Conservation (phyloP, 2,888 invertebrate species). For the Nezara viridula region DNA sequence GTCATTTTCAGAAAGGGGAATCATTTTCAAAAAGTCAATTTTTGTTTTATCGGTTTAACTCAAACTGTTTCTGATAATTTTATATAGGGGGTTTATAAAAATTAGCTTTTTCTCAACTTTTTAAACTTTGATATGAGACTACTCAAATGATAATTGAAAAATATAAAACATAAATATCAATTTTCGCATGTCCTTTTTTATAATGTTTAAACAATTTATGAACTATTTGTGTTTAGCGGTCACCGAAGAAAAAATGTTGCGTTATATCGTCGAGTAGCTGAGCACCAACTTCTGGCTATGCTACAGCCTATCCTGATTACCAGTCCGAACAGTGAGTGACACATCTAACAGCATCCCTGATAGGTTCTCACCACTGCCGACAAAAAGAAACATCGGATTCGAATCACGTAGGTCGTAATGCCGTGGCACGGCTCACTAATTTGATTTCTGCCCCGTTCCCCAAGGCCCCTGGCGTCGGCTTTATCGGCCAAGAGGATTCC, state of each 20-base stretch:
- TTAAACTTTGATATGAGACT: too few species aligned
- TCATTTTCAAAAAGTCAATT: too few species aligned
- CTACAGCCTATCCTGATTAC: background rate
- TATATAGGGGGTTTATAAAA: too few species aligned
- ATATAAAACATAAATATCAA: too few species aligned
- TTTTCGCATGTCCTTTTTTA: too few species aligned
- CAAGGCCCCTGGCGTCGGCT: background rate
- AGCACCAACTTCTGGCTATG: background rate
- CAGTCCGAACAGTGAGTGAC: conserved; percentile 28
- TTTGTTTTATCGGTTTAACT: too few species aligned
- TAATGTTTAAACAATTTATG: too few species aligned
- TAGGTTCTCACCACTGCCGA: conserved; percentile 14
- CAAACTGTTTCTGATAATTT: too few species aligned
- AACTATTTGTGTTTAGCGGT: too few species aligned
- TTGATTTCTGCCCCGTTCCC: background rate
- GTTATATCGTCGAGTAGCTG: background rate
- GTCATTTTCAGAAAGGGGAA: too few species aligned
- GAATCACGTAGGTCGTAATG: conserved; percentile 28
- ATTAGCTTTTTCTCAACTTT: too few species aligned
- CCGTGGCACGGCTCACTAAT: conserved; percentile 39
- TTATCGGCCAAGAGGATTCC: background rate
- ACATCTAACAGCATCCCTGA: conserved; percentile 36
- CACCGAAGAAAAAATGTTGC: background rate
- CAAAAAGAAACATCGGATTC: conserved; percentile 32
- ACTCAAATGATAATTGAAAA: too few species aligned